phyloP scores from a whole-genome alignment of 2,113 vertebrate species.

The Sus scrofa region DNA sequence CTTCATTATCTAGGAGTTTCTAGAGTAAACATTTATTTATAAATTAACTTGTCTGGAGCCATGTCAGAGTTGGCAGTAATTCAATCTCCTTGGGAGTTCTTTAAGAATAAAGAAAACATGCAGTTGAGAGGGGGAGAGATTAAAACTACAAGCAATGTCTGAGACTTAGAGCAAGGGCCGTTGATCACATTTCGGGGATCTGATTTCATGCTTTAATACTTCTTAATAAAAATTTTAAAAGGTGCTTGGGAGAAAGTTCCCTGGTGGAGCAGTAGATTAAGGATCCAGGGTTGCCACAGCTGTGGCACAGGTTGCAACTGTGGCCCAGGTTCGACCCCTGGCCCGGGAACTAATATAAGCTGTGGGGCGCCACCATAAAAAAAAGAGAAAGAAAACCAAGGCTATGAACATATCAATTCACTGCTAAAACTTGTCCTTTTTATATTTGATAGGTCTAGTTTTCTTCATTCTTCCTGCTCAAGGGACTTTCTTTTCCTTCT shows the following conservation, averaged over 20 bases:
- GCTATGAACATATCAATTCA: not conserved
- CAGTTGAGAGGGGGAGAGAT: not conserved
- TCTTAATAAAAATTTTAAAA: not conserved
- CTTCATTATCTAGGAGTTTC: not conserved
- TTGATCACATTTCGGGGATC: not conserved
- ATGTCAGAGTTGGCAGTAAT: not conserved
- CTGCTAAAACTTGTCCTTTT: not conserved
- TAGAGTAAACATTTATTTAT: not conserved
- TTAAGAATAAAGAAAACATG: conserved; percentile 1
- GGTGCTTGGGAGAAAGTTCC: too few species aligned
- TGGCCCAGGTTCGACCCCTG: too few species aligned
- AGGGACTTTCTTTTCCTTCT: not conserved
- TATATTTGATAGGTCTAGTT: not conserved
- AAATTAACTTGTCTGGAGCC: not conserved
- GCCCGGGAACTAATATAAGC: too few species aligned
- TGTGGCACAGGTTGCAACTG: too few species aligned
- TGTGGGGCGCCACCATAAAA: too few species aligned
- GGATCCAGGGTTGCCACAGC: too few species aligned
- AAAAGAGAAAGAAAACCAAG: not conserved
- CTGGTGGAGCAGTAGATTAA: too few species aligned
- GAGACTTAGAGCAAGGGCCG: not conserved
- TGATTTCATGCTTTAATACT: not conserved
- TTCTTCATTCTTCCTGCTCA: not conserved
- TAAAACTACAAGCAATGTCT: not conserved
- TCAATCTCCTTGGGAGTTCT: not conserved